Percentiles rank a stretch among this genome's conserved stretches.
phyloP scores from a whole-genome alignment of 2,113 vertebrate species.

The Sinocyclocheilus maitianheensis region DNA sequence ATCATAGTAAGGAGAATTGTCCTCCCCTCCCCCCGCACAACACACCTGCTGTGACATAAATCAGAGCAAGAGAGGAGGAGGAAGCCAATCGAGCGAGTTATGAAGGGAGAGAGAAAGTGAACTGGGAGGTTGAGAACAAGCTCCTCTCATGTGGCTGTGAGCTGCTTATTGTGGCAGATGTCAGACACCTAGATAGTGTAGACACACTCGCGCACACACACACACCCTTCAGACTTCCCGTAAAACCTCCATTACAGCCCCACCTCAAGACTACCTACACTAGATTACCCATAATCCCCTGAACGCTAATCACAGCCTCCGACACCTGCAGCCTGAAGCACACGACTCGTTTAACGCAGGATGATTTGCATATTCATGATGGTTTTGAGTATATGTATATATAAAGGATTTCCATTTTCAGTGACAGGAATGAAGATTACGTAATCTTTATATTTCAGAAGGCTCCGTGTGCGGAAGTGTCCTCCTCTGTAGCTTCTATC shows the following conservation, averaged over 20 bases:
- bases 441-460: background rate
- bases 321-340: slow-evolving; percentile 24
- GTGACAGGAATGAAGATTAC: slow-evolving; percentile 14
- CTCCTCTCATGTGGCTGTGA: slow-evolving; percentile 46
- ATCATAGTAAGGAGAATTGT: slow-evolving; percentile 38
- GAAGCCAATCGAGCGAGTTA: slow-evolving; percentile 31
- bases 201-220: slow-evolving; percentile 40
- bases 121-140: slow-evolving; percentile 34
- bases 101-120: slow-evolving; percentile 30
- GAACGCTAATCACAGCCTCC: slow-evolving; percentile 20
- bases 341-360: background rate
- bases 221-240: background rate
- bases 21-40: slow-evolving; percentile 35
- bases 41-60: slow-evolving; percentile 62
- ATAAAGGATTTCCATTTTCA: background rate
- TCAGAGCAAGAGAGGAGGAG: slow-evolving; percentile 46
- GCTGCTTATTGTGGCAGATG: slow-evolving; percentile 62
- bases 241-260: slow-evolving; percentile 11
- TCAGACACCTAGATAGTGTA: slow-evolving; percentile 56
- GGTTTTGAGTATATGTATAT: slow-evolving; percentile 25
- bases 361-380: background rate
- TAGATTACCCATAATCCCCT: slow-evolving; percentile 29
- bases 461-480: background rate
- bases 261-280: slow-evolving; percentile 14
- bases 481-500: background rate